Percentiles rank a stretch among this genome's conserved stretches.
These are phyloP conservation scores for Lerista edwardsae DNA, from an alignment of 2,797 vertebrate genomes.

Conservation along the genomic window DNA sequence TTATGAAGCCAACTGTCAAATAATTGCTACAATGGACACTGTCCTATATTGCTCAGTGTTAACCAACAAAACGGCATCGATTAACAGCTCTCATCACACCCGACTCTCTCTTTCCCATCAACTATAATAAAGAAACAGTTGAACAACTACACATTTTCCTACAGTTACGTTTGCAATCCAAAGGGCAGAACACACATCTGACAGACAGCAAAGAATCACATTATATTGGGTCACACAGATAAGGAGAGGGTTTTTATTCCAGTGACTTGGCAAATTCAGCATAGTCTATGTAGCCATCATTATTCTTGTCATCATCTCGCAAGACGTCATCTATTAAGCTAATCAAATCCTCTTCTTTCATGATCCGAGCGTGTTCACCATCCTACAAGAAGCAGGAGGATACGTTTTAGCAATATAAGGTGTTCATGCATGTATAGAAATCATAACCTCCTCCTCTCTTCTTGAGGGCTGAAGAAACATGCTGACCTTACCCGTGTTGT, in stretches of 20 bases:
- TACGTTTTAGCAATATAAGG: neutral
- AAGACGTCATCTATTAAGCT: conserved; percentile 92
- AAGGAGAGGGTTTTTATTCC: conserved; percentile 74
- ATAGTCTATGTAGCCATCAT: conserved; percentile 96
- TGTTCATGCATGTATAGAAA: neutral
- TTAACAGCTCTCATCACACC: neutral
- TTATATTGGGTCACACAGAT: conserved; percentile 70
- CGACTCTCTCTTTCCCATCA: conserved; percentile 36
- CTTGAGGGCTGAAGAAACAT: neutral
- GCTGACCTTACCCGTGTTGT: no score
- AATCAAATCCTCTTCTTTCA: conserved; percentile 93
- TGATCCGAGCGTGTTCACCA: conserved; percentile 79
- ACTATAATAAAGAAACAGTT: conserved; percentile 51
- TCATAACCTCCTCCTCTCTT: neutral
- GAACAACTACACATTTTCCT: conserved; percentile 43
- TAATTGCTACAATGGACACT: conserved; percentile 20
- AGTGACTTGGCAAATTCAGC: conserved; percentile 96
- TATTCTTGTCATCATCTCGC: conserved; percentile 94
- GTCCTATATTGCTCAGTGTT: neutral
- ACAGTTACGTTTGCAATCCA: conserved; percentile 49
- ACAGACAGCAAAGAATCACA: conserved; percentile 68
- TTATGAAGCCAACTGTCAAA: conserved; percentile 5
- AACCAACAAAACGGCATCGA: neutral
- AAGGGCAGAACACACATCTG: conserved; percentile 30
- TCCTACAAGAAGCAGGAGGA: conserved; percentile 78